A percentile compares a stretch with the other conserved stretches of the same genome.
Evolutionary conservation across 2,888 invertebrate genomes (phyloP).

Genomic region (Drosophila mimetica): DNA sequence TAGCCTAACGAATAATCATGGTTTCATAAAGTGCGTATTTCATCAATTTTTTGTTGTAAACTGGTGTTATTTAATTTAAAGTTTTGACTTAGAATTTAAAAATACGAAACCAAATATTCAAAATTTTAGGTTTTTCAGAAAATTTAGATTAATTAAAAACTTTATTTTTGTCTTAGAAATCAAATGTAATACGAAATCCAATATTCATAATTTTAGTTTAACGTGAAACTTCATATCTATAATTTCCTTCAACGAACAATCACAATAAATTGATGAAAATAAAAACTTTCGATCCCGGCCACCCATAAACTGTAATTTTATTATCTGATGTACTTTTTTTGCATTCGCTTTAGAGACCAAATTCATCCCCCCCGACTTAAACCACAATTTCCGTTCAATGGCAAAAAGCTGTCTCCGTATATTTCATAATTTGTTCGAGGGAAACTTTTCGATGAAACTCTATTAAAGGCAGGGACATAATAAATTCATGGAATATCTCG

Average conservation of each 20-base stretch:
- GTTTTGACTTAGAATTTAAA: too few species aligned
- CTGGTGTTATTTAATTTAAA: too few species aligned
- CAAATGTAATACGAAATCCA: too few species aligned
- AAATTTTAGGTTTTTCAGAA: too few species aligned
- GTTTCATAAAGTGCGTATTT: too few species aligned
- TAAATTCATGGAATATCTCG: conserved; percentile 46
- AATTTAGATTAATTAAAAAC: too few species aligned
- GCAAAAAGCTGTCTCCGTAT: conserved; percentile 11
- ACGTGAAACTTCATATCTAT: background rate
- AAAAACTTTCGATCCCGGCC: conserved; percentile 5
- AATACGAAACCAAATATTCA: too few species aligned
- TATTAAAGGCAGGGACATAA: conserved; percentile 32
- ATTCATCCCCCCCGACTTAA: conserved; percentile 4
- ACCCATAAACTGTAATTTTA: conserved; percentile 16
- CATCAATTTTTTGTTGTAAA: too few species aligned
- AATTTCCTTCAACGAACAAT: background rate
- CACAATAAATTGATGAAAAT: conserved; percentile 10
- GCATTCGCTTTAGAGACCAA: background rate
- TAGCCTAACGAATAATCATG: too few species aligned
- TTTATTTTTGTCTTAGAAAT: too few species aligned
- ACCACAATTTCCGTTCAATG: conserved; percentile 22
- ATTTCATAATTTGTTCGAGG: conserved; percentile 28
- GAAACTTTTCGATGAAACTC: conserved; percentile 31
- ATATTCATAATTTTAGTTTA: too few species aligned
- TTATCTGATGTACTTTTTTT: conserved; percentile 13